These are phyloP conservation scores for Hydrochoerus hydrochaeris DNA, from an alignment of 2,113 vertebrate genomes.

Conservation along the genomic window DNA sequence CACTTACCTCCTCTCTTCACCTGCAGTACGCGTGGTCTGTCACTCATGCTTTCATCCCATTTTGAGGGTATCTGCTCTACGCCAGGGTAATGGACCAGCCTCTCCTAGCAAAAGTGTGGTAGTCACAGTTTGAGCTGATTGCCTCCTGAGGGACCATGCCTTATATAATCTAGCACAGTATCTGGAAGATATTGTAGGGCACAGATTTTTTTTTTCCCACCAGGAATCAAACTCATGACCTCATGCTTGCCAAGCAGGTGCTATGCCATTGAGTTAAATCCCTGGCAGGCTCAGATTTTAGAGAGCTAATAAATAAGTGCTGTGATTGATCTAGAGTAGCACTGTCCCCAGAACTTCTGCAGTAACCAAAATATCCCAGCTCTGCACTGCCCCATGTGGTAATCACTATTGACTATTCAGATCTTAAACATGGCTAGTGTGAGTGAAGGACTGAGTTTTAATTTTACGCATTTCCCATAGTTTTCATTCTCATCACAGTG, in stretches of 20 bases:
- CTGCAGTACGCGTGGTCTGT: not conserved
- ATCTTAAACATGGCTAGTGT: not conserved
- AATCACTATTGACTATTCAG: not conserved
- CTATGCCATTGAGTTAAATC: no score
- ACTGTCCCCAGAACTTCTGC: not conserved
- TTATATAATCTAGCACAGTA: not conserved
- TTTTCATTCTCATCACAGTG: not conserved
- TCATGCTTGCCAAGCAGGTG: no score
- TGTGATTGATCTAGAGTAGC: not conserved
- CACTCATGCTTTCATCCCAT: not conserved
- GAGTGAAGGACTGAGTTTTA: not conserved
- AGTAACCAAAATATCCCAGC: not conserved
- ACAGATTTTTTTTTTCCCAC: not conserved
- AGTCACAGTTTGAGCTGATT: not conserved
- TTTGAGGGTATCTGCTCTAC: not conserved
- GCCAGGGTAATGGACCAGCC: not conserved
- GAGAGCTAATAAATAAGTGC: not conserved
- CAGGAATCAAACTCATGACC: no score
- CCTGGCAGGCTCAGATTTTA: not conserved
- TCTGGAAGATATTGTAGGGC: not conserved
- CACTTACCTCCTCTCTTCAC: not conserved
- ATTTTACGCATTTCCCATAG: not conserved
- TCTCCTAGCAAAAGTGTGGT: not conserved
- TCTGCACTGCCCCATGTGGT: not conserved
- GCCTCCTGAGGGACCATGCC: not conserved